Percentiles rank a stretch among this genome's conserved stretches.
phyloP scores from a whole-genome alignment of 53 echinoderm and acorn worm genomes.

The Holothuria scabra region DNA sequence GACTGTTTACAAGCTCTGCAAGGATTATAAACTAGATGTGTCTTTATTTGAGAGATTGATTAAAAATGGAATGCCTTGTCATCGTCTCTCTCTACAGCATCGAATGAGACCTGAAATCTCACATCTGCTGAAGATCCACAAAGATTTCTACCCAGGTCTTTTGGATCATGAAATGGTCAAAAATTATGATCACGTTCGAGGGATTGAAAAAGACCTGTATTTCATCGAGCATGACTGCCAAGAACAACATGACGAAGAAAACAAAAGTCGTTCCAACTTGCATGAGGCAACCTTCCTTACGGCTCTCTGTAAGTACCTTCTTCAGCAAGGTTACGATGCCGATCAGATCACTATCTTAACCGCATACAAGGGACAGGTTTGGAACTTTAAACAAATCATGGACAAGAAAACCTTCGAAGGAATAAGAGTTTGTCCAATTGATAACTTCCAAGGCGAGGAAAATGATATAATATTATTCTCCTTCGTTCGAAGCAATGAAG shows the following conservation, averaged over 20 bases:
- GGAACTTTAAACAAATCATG: conserved; percentile 59
- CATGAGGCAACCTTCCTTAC: conserved; percentile 74
- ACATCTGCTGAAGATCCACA: conserved; percentile 68
- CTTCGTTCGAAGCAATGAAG: conserved; percentile 85
- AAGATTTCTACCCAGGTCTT: conserved; percentile 74
- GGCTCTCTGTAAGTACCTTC: conserved; percentile 74
- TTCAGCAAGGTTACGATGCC: conserved; percentile 81
- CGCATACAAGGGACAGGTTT: conserved; percentile 78
- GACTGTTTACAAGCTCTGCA: conserved; percentile 87
- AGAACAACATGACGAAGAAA: conserved; percentile 70
- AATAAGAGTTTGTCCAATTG: conserved; percentile 75
- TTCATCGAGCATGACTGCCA: conserved; percentile 72
- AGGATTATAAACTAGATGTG: conserved; percentile 76
- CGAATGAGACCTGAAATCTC: conserved; percentile 95
- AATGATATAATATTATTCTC: conserved; percentile 93
- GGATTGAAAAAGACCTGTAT: conserved; percentile 73
- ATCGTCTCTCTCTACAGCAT: conserved; percentile 73
- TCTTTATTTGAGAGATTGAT: conserved; percentile 94
- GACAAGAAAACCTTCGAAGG: conserved; percentile 58
- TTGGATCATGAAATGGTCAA: conserved; percentile 72
- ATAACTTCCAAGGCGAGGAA: conserved; percentile 96
- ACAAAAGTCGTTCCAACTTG: conserved; percentile 77
- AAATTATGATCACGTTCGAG: conserved; percentile 65
- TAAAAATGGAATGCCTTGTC: conserved; percentile 67
- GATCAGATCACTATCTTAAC: conserved; percentile 84